A percentile compares a stretch with the other conserved stretches of the same genome.
phyloP scores from a whole-genome alignment of 1,140 invertebrate genomes.

The Anadara kagoshimensis region DNA sequence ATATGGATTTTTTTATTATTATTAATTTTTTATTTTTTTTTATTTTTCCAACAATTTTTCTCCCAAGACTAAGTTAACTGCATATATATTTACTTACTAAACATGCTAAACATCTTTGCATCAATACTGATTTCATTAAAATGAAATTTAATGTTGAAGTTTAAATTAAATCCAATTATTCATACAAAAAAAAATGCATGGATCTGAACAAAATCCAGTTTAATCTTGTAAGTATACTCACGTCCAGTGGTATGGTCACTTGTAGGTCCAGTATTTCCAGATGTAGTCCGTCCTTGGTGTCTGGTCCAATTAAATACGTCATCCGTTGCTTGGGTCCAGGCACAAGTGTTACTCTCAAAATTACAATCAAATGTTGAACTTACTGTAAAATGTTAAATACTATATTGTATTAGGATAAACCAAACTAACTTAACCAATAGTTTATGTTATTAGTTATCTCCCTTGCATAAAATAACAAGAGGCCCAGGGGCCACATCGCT shows the following conservation, averaged over 20 bases:
- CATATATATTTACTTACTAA: no score
- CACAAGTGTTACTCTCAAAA: conserved; percentile 66
- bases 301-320: conserved; percentile 59
- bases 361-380: conserved; percentile 49
- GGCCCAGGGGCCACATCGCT: no score
- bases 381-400: not conserved
- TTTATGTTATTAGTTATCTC: no score
- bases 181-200: no score
- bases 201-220: not conserved
- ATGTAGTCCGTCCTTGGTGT: conserved; percentile 35
- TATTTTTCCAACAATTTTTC: no score
- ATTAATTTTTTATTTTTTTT: no score
- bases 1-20: no score
- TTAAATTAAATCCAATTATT: not conserved
- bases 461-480: no score
- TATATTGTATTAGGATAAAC: not conserved
- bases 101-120: not conserved
- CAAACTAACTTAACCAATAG: not conserved
- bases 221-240: conserved; percentile 27
- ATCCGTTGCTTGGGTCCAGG: conserved; percentile 57
- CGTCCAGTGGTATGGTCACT: conserved; percentile 52
- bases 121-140: not conserved
- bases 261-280: conserved; percentile 29
- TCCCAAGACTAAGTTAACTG: no score
- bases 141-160: not conserved